Evolutionary conservation across 2,113 vertebrate genomes (phyloP), one percentile per base, ranked within the genome.

Genomic region (Sphyrna mokarran): DNA sequence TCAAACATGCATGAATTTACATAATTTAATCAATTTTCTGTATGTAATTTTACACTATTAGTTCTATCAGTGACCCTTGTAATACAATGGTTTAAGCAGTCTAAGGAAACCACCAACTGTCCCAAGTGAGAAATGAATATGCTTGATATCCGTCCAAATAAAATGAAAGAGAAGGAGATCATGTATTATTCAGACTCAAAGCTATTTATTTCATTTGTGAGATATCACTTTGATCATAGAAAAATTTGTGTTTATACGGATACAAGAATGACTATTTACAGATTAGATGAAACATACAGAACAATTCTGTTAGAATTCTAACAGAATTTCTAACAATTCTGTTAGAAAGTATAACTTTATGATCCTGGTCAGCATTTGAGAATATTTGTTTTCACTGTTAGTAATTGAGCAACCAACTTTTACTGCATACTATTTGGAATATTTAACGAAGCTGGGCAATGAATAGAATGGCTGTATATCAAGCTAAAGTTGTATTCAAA

Each of bases 1-100:
- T 96, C 48, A 93, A 96, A 95, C 43, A 66, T 93, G 48, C 96
- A 95, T 58, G n/a, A 37, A 94, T 96, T 95, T 95, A 89, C 96
- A 96, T 96, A 96, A 96, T 96, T 97, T 97, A 97, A 97, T 97
- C 95, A 95, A 48, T 96, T 95, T 37, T 69, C 94, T 96, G 96
- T 95, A 72, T 43, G 95, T 76, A 91, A 4, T 95, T 95, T 96
- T 96, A 97, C 96, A 97, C 97, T 66, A 96, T 96, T 97, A 96
- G 97, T 96, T 97, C 97, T 97, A 97, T 97, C 96, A 96, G 80
- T 87, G 96, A 96, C 96, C 96, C 96, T 97, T 97, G 96, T 95
- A 95, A 96, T 96, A 96, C 96, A 96, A 96, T 96, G 96, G 96
- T 86, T 96, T 89, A 78, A 95, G 40, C 93, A 90, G 95, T 96